A percentile compares a stretch with the other conserved stretches of the same genome.
Evolutionary conservation across 2,113 vertebrate species (phyloP).

Genomic region (Hydropotes inermis): DNA sequence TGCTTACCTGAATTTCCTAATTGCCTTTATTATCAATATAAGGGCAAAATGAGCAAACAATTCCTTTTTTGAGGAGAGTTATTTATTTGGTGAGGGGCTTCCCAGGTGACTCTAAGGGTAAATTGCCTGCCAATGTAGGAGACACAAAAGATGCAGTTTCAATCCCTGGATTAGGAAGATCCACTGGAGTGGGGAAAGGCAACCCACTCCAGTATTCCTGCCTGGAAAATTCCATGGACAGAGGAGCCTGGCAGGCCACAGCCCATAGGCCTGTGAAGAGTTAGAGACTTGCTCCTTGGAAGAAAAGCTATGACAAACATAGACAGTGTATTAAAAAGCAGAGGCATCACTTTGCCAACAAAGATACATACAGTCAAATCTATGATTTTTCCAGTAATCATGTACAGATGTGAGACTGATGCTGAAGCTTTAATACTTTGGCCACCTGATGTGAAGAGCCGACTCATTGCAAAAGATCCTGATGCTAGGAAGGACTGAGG

Average conservation of each 20-base stretch:
- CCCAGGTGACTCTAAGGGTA: neutral
- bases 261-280: neutral
- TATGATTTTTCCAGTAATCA: neutral
- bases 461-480: neutral
- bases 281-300: neutral
- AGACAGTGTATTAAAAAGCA: neutral
- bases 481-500: neutral
- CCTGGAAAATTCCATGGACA: neutral
- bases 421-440: neutral
- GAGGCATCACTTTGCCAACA: neutral
- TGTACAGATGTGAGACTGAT: neutral
- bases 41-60: neutral
- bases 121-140: neutral
- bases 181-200: neutral
- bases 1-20: slow-evolving; percentile 10
- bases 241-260: neutral
- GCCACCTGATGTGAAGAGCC: neutral
- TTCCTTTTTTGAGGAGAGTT: neutral
- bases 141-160: neutral
- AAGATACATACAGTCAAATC: neutral
- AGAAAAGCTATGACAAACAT: neutral
- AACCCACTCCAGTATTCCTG: neutral
- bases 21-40: neutral
- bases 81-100: neutral
- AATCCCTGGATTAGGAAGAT: neutral